Percentiles rank a stretch among this genome's conserved stretches.
Evolutionary conservation across 2,888 invertebrate species (phyloP).

Genomic region (Syrphus vitripennis): DNA sequence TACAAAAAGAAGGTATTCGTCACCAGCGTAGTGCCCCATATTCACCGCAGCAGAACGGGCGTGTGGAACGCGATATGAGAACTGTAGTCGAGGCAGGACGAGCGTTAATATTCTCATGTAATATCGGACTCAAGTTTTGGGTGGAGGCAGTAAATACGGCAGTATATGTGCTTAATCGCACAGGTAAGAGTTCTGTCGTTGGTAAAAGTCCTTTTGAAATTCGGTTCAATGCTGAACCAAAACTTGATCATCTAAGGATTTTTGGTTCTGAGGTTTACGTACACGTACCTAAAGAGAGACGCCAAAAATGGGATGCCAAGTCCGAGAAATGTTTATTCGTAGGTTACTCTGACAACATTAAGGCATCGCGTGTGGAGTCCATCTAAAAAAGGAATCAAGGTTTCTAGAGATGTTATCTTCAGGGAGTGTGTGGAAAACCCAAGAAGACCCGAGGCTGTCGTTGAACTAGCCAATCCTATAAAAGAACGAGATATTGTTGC

Average conservation of each 20-base stretch:
- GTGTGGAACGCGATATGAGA: constrained; percentile 76
- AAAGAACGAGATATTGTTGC: neutral
- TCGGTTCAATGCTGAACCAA: neutral
- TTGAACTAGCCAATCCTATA: neutral
- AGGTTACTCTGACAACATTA: constrained; percentile 10
- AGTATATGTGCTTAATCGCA: constrained; percentile 44
- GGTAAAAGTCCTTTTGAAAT: constrained; percentile 23
- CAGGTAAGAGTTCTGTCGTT: neutral
- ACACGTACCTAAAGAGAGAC: neutral
- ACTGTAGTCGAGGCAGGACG: constrained; percentile 75
- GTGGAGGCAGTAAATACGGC: constrained; percentile 78
- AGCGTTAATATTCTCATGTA: constrained; percentile 58
- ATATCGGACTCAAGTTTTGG: constrained; percentile 74
- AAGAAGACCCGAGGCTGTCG: neutral
- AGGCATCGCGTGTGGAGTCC: constrained; percentile 28
- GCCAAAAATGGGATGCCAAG: constrained; percentile 32
- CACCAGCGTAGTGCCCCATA: constrained; percentile 72
- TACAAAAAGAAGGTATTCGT: constrained; percentile 72
- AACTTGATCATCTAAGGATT: neutral
- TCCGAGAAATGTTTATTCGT: constrained; percentile 23
- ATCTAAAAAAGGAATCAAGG: neutral
- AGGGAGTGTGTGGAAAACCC: neutral
- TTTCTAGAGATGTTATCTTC: neutral
- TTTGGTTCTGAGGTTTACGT: neutral
- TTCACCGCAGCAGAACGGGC: constrained; percentile 78